Base-by-base conservation (phyloP, 1,140 invertebrate genomes). In the Antheraea pernyi region DNA sequence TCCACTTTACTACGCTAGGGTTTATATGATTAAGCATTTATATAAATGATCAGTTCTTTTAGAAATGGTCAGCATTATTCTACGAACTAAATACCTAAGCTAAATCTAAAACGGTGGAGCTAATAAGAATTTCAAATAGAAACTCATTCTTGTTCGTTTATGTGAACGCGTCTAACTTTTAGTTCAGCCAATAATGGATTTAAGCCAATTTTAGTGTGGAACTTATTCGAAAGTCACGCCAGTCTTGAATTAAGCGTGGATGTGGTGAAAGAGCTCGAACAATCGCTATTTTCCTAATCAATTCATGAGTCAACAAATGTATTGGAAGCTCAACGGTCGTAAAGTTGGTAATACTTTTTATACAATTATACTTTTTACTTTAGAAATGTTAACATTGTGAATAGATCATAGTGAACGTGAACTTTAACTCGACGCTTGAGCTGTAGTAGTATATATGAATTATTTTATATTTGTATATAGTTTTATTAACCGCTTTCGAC, bases 41-140 rank as follows among this genome's bases (percentile, higher is more conserved):
- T n/a, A 16, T 53, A 53, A 5, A 13, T 2, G 5, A 53, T 53
- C 16, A 42, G 11, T 42, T 11, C 13, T 13, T 53, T 16, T 53
- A 19, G 16, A 68, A 67, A 71, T 62, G 36, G 65, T 71, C 65
- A 72, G 69, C 69, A 67, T 68, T 59, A 72, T 72, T 65, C 60
- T 46, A 53, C 37, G 48, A 67, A 65, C 63, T 65, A 53, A n/a
- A 53, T 16, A 16, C 16, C 71, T 36, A 67, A 70, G 65, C 73
- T 75, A 71, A 72, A 69, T 69, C 65, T 39, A 59, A 63, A 67
- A 75, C 70, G 70, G 70, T 60, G 59, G 30, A 61, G 58, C 70
- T 48, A 75, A 76, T 76, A 72, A 72, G 74, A 76, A 76, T 76
- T 72, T 69, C 71, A 73, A 73, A 76, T 76, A 48, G 68, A 30